These are phyloP conservation scores for Athene cunicularia DNA, from an alignment of 2,113 vertebrate species.

Conservation along the genomic window DNA sequence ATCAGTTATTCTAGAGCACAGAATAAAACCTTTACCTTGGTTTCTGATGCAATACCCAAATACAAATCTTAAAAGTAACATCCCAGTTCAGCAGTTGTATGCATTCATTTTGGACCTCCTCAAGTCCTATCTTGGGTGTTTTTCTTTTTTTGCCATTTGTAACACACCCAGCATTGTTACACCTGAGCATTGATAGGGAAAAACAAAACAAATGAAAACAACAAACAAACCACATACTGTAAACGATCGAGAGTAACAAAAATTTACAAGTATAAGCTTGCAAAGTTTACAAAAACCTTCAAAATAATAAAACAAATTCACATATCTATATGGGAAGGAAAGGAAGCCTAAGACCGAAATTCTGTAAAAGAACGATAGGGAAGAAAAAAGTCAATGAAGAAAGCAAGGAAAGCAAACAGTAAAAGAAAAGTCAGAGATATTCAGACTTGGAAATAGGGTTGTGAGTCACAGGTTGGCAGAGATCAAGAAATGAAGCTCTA, in stretches of 20 bases:
- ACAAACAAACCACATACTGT: not conserved
- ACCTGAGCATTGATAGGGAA: not conserved
- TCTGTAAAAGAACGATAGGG: not conserved
- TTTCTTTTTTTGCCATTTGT: not conserved
- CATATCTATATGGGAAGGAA: not conserved
- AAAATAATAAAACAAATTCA: not conserved
- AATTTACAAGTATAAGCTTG: not conserved
- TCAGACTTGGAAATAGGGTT: not conserved
- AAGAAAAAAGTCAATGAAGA: not conserved
- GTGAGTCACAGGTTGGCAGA: not conserved
- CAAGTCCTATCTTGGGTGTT: not conserved
- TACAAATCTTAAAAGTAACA: not conserved
- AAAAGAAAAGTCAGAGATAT: not conserved
- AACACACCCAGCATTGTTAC: not conserved
- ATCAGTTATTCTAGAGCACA: not conserved
- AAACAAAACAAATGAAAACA: not conserved
- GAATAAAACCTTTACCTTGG: not conserved
- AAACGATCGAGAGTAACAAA: not conserved
- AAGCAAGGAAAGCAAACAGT: not conserved
- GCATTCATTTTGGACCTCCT: not conserved
- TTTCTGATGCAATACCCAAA: not conserved
- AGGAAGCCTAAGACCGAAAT: not conserved
- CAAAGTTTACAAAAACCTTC: not conserved
- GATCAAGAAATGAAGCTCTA: not conserved
- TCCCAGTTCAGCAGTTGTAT: not conserved